Evolutionary conservation across 30 jellyfish, hydroid and myxozoan genomes (phyloP), one percentile per base, ranked within the genome.

Genomic region (Euphysa ruthae): DNA sequence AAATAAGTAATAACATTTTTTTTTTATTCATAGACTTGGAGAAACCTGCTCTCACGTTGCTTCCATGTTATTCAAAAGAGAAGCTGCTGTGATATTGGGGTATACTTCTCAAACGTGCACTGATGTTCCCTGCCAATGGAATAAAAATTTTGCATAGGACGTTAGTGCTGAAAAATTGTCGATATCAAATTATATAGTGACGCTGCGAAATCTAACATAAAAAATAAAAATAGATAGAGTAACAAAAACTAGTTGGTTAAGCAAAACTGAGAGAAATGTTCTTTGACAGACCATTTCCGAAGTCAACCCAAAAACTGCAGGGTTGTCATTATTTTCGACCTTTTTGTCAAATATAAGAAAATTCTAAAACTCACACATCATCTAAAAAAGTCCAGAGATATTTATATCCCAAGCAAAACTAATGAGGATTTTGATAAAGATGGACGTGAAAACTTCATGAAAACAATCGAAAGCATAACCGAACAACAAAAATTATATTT

Each of bases 31-130:
- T 55, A 69, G 83, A 14, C 81, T 71, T 56, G 83, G 81, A 27
- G 81, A 71, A 71, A 71, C 83, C 3, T 71, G 82, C 32, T 54
- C 82, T 71, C 83, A 71, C 57, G 69, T 71, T 24, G 83, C 82
- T 12, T 79, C 83, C 26, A 32, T 71, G 12, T 71, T 71, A 19
- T 71, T 21, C 28, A 56, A 71, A 57, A 26, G 26, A 18, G 83
- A 71, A 58, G 68, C 74, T 1, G 83, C 82, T 7, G 83, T 71
- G 65, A 32, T 70, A 19, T 2, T 55, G 22, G 83, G 83, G 7
- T 33, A 54, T 4, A 54, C 79, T 1, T 3, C 64, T 29, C 33
- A 1, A 16, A 54, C 83, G 24, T 42, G 76, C 3, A 71, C 83
- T 54, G 74, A 65, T 32, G 35, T 54, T 13, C 82, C 83, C 7